Conservation (phyloP, 2,797 vertebrate genomes). For the Neostethus bicornis region DNA sequence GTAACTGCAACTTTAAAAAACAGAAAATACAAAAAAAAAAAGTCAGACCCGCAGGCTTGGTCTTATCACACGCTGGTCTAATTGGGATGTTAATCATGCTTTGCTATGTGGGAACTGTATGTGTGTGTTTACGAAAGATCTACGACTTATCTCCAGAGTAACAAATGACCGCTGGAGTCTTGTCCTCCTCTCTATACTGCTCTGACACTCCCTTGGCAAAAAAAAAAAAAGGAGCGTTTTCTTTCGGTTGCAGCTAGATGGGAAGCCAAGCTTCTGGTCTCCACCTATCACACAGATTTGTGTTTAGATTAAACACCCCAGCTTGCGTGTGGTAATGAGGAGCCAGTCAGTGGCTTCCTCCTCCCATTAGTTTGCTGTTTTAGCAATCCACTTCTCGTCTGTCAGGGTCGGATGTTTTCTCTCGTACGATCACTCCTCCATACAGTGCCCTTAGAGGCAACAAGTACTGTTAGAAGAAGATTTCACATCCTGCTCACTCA, state of each 20-base stretch:
- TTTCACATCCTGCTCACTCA: slow-evolving; percentile 50
- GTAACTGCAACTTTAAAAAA: slow-evolving; percentile 37
- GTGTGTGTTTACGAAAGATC: slow-evolving; percentile 53
- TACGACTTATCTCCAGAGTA: slow-evolving; percentile 66
- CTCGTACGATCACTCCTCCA: slow-evolving; percentile 8
- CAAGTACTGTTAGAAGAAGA: slow-evolving; percentile 25
- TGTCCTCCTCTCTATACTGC: slow-evolving; percentile 50
- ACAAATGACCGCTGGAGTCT: slow-evolving; percentile 62
- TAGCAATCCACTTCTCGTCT: slow-evolving; percentile 41
- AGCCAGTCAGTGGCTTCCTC: slow-evolving; percentile 54
- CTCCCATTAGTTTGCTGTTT: slow-evolving; percentile 61
- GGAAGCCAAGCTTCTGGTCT: slow-evolving; percentile 24
- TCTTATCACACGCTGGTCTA: slow-evolving; percentile 62
- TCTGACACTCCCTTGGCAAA: slow-evolving; percentile 34
- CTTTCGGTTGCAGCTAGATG: slow-evolving; percentile 30
- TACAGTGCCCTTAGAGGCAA: slow-evolving; percentile 25
- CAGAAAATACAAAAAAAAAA: background rate
- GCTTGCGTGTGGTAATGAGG: slow-evolving; percentile 62
- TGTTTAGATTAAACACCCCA: slow-evolving; percentile 64
- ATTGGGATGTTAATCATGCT: slow-evolving; percentile 74
- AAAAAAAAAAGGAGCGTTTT: slow-evolving; percentile 9
- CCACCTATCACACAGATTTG: slow-evolving; percentile 28
- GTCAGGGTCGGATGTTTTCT: slow-evolving; percentile 63
- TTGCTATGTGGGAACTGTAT: slow-evolving; percentile 59
- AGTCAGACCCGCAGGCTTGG: slow-evolving; percentile 28